Percentiles rank a stretch among this genome's conserved stretches.
Evolutionary conservation across 2,797 vertebrate genomes (phyloP).

Genomic region (Menidia menidia): DNA sequence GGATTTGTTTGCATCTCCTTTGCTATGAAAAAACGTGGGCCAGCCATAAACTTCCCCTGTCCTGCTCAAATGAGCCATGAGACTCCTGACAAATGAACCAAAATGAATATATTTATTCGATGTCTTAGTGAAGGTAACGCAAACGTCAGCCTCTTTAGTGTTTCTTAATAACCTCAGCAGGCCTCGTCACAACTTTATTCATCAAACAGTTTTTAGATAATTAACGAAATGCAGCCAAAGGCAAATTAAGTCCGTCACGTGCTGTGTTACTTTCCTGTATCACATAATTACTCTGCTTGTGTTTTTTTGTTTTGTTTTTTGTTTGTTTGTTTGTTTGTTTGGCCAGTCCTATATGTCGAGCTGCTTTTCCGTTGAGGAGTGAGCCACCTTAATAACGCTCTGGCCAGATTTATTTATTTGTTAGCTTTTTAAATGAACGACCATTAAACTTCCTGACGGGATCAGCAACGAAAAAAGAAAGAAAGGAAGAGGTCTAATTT

Average conservation of each 20-base stretch:
- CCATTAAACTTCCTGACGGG: background rate
- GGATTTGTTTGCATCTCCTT: background rate
- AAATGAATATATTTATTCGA: background rate
- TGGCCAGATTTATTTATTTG: background rate
- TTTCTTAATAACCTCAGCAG: background rate
- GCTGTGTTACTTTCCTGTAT: background rate
- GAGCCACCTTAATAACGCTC: background rate
- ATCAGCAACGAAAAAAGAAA: background rate
- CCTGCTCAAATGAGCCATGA: background rate
- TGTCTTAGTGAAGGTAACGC: background rate
- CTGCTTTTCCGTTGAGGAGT: background rate
- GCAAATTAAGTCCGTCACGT: background rate
- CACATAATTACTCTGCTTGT: too few relatives aligned
- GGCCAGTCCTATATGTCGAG: background rate
- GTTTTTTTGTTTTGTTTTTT: background rate
- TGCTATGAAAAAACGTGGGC: background rate
- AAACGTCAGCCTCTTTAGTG: background rate
- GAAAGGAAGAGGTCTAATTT: background rate
- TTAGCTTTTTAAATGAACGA: background rate
- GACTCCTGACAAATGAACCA: background rate
- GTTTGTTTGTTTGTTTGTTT: background rate
- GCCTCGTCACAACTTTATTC: background rate
- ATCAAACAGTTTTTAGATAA: slow-evolving; percentile 1
- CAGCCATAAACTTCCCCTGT: background rate
- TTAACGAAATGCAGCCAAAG: background rate